phyloP scores from a whole-genome alignment of 2,113 vertebrate species.

The Saiga tatarica region DNA sequence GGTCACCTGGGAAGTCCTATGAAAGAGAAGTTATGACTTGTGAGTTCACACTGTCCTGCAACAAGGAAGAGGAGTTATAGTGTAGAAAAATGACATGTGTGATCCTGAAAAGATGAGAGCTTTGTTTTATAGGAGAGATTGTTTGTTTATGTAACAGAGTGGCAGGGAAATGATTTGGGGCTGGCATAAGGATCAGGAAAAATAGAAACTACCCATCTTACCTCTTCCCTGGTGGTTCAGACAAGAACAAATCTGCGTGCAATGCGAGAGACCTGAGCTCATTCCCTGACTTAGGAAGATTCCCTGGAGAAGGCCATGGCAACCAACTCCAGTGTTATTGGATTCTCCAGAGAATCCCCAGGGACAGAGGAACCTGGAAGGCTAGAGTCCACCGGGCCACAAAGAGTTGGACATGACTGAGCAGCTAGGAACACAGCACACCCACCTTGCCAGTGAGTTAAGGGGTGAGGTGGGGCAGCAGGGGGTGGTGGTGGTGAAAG shows the following conservation, averaged over 20 bases:
- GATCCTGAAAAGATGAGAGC: neutral
- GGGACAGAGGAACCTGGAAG: neutral
- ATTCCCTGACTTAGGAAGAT: neutral
- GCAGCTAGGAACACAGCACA: neutral
- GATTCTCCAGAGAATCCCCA: neutral
- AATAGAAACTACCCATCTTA: neutral
- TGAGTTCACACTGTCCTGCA: neutral
- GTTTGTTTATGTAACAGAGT: neutral
- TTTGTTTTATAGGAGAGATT: neutral
- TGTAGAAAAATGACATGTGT: neutral
- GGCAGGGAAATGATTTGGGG: neutral
- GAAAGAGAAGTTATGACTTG: neutral
- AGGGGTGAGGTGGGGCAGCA: fast-evolving
- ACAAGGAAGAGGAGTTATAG: neutral
- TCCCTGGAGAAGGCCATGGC: neutral
- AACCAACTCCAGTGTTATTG: neutral
- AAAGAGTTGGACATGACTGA: neutral
- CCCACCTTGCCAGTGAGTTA: neutral
- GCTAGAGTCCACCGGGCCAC: neutral
- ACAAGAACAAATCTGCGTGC: neutral
- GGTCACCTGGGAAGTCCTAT: neutral
- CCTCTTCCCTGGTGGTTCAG: neutral
- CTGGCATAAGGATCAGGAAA: neutral
- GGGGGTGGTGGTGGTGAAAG: neutral
- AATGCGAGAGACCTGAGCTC: neutral